These are phyloP conservation scores for Agapetus fuscipes DNA, from an alignment of 2,888 invertebrate genomes.

Conservation along the genomic window DNA sequence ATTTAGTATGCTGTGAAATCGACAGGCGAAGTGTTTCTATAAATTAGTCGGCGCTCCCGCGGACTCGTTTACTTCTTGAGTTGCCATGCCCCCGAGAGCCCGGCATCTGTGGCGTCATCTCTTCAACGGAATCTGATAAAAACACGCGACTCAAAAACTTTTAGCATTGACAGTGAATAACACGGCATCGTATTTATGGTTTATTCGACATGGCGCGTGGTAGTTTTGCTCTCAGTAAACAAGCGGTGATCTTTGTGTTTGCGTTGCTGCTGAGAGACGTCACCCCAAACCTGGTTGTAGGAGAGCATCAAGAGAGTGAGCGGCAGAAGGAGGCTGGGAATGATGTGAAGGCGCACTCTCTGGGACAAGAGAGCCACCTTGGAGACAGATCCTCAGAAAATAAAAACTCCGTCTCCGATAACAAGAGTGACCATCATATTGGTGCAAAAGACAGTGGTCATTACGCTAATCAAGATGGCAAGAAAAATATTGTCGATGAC, in stretches of 20 bases:
- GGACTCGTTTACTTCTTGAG: conserved; percentile 14
- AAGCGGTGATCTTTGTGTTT: conserved; percentile 7
- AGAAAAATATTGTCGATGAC: conserved; percentile 37
- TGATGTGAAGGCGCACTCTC: conserved; percentile 35
- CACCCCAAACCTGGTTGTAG: conserved; percentile 30
- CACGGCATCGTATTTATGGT: too few species aligned
- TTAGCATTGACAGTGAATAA: not conserved
- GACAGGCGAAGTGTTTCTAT: conserved; percentile 30
- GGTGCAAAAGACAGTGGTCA: conserved; percentile 40
- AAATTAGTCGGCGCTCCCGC: conserved; percentile 6
- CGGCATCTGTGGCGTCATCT: not conserved
- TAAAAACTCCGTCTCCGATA: conserved; percentile 36
- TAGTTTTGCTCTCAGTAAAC: conserved; percentile 1
- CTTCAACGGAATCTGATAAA: not conserved
- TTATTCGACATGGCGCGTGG: conserved; percentile 11
- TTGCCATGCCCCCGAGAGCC: not conserved
- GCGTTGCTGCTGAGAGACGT: conserved; percentile 11
- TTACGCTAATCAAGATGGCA: conserved; percentile 40
- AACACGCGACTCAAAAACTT: not conserved
- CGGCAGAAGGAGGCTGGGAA: conserved; percentile 34
- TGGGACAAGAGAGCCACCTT: conserved; percentile 38
- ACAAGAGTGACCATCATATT: conserved; percentile 36
- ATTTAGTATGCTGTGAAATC: conserved; percentile 38
- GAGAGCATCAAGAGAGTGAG: conserved; percentile 32
- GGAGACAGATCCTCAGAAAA: conserved; percentile 40